These are phyloP conservation scores for Prunella himalayana DNA, from an alignment of 2,113 vertebrate genomes.

Conservation along the genomic window DNA sequence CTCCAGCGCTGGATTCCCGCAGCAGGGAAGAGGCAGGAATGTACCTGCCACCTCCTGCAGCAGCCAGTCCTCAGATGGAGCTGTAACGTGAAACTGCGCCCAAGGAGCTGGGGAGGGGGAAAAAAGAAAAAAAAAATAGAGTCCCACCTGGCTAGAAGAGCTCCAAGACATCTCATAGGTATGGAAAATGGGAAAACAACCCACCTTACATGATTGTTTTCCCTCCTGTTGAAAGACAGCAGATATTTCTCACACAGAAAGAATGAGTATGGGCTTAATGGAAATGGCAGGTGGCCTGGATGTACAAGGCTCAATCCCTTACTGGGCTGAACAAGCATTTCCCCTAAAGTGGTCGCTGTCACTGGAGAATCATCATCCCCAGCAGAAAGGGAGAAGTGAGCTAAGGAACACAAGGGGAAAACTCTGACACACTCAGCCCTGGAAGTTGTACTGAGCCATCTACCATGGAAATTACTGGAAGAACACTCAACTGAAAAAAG, in stretches of 20 bases:
- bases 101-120: neutral
- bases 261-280: conserved; percentile 31
- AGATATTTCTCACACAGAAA: neutral
- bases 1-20: neutral
- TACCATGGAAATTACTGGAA: neutral
- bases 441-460: neutral
- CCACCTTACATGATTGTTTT: conserved; percentile 21
- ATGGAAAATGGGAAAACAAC: neutral
- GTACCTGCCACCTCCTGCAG: conserved; percentile 47
- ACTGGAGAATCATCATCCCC: neutral
- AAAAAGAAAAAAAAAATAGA: rapidly evolving
- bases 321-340: neutral
- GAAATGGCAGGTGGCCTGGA: conserved; percentile 28
- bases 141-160: conserved; percentile 16
- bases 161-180: neutral
- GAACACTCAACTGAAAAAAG: neutral
- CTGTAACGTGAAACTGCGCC: conserved; percentile 9
- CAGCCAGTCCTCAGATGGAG: neutral
- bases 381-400: neutral
- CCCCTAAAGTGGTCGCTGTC: neutral
- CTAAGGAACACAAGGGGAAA: neutral
- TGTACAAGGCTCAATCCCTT: neutral
- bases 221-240: conserved; percentile 46
- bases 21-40: conserved; percentile 9
- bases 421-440: neutral